Evolutionary conservation across 1,140 invertebrate genomes (phyloP), one percentile per base, ranked within the genome.

Genomic region (Mycetomoellerius zeteki): DNA sequence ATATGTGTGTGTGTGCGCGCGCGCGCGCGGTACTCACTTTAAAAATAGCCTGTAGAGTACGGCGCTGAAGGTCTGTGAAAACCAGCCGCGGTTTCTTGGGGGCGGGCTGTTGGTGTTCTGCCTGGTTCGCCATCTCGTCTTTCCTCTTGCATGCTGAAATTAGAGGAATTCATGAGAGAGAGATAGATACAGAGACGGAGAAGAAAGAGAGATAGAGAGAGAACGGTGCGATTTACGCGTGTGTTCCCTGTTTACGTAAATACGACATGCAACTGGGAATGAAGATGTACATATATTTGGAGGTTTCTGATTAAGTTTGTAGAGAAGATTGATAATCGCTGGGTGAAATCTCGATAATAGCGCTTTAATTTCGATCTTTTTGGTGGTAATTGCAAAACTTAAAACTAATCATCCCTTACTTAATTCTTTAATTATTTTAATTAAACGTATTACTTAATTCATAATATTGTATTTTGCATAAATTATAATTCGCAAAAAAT

Each of bases 11-110:
- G 19, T 16, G 33, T 8, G 47, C 6, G 14, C 3, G 47, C 7
- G 47, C 43, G 43, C 43, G 69, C 58, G 54, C 62, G 86, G 58
- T 65, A 92, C 94, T 95, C 96, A 99, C 98, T 97, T 99, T 99
- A 97, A 99, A 99, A 98, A 99, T 99, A 97, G 99, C 99, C 97
- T 99, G 99, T 96, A 99, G 97, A 95, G 99, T 99, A 97, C 99
- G 98, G 95, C 99, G 97, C 96, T 99, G 99, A 93, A 99, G 98
- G 96, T 99, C 99, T 94, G 99, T 99, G 97, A 99, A 99, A 96
- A 99, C 99, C 95, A 99, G 97, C 95, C 99, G 98, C 86, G 99
- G 99, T 96, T 99, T 99, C 97, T 99, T 99, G 95, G 98, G 98
- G 90, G 98, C 97, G 96, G 97, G 97, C 94, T 97, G 96, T 96